phyloP scores from a whole-genome alignment of 2,888 invertebrate species.

The Adineta ricciae region DNA sequence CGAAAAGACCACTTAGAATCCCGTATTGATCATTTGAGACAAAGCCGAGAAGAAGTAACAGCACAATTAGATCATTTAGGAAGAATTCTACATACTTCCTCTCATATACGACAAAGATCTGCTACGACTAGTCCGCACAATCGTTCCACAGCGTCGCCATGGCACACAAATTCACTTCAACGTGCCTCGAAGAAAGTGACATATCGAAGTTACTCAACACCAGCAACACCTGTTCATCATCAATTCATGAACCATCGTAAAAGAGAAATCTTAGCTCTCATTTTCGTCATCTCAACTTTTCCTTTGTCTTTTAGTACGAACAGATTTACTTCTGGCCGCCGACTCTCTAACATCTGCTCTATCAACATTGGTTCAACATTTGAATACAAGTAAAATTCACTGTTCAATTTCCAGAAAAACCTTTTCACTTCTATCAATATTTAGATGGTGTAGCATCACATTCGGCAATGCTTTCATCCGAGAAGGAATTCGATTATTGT shows the following conservation, averaged over 20 bases:
- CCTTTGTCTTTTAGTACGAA: constrained; percentile 38
- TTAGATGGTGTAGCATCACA: background rate
- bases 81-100: constrained; percentile 63
- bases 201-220: constrained; percentile 19
- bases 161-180: background rate
- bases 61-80: constrained; percentile 93
- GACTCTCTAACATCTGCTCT: constrained; percentile 95
- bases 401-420: too few relatives aligned
- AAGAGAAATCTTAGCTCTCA: too few relatives aligned
- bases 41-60: constrained; percentile 82
- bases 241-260: background rate
- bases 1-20: constrained; percentile 88
- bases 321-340: constrained; percentile 82
- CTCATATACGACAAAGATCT: constrained; percentile 43
- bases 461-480: too few relatives aligned
- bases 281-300: too few relatives aligned
- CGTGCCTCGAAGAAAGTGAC: background rate
- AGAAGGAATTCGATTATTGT: too few relatives aligned
- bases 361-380: constrained; percentile 87
- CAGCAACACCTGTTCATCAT: background rate
- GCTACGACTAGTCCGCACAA: constrained; percentile 40
- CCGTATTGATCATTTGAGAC: constrained; percentile 81
- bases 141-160: constrained; percentile 36
- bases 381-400: constrained; percentile 59
- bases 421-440: background rate